A percentile compares a stretch with the other conserved stretches of the same genome.
Conservation (phyloP, 1,140 invertebrate genomes). For the Bicyclus anynana region DNA sequence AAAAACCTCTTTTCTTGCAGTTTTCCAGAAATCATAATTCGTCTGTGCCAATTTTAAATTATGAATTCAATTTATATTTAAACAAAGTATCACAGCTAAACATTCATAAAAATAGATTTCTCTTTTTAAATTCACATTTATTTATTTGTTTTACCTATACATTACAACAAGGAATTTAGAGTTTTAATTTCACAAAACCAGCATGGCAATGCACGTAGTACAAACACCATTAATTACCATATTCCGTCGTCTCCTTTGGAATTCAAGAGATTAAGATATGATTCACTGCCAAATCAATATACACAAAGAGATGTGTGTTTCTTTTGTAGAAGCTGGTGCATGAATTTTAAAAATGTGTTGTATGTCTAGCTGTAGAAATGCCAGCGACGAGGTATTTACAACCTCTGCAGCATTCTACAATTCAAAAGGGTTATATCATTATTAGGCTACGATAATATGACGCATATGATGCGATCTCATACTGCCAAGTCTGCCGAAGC, state of each 20-base stretch:
- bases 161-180: background rate
- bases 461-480: background rate
- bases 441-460: background rate
- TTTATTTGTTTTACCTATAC: too few relatives aligned
- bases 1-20: background rate
- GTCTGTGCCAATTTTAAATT: constrained; percentile 26
- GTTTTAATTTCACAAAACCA: background rate
- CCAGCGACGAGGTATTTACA: background rate
- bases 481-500: background rate
- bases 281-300: background rate
- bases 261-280: constrained; percentile 1
- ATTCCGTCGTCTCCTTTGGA: background rate
- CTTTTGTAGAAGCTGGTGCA: background rate
- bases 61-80: too few relatives aligned
- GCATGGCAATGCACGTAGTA: background rate
- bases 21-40: constrained; percentile 2
- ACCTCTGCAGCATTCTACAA: background rate
- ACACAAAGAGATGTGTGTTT: background rate
- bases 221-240: background rate
- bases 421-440: background rate
- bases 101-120: too few relatives aligned
- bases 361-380: background rate
- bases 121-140: too few relatives aligned
- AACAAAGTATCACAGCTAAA: too few relatives aligned
- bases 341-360: background rate